phyloP scores from a whole-genome alignment of 2,888 invertebrate genomes.

The Teleiodes luculella region DNA sequence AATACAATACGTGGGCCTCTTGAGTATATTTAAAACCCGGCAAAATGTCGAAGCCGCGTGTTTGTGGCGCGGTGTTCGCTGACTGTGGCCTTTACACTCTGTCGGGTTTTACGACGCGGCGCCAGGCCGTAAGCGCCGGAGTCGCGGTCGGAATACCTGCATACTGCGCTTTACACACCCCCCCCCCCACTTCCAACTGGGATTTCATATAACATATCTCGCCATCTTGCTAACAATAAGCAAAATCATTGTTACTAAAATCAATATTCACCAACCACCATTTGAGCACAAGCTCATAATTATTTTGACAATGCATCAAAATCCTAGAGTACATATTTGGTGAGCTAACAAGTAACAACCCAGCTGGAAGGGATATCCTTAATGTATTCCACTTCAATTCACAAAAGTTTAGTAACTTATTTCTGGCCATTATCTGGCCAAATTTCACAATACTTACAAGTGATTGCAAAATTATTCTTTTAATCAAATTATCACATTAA shows the following conservation, averaged over 20 bases:
- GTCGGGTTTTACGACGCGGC: constrained; percentile 36
- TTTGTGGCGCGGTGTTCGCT: not conserved
- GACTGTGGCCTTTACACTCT: constrained; percentile 5
- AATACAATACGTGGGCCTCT: constrained; percentile 26
- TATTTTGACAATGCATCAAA: too few relatives aligned
- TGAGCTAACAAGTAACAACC: too few relatives aligned
- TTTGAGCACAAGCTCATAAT: too few relatives aligned
- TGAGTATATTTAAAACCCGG: constrained; percentile 33
- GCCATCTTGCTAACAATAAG: too few relatives aligned
- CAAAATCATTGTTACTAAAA: too few relatives aligned
- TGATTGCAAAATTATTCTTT: too few relatives aligned
- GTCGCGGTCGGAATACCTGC: constrained; percentile 33
- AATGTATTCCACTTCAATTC: not conserved
- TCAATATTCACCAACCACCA: too few relatives aligned
- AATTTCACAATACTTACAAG: not conserved
- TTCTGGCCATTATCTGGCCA: too few relatives aligned
- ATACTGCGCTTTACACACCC: not conserved
- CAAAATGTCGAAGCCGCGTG: constrained; percentile 22
- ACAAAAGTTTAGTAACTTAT: not conserved
- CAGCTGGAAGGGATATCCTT: not conserved
- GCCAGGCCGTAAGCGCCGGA: constrained; percentile 43
- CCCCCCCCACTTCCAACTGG: too few relatives aligned
- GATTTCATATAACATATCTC: too few relatives aligned
- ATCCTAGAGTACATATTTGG: too few relatives aligned
- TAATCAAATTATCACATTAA: too few relatives aligned